Conservation (phyloP, 2,888 invertebrate species). For the Eupithecia subfuscata region DNA sequence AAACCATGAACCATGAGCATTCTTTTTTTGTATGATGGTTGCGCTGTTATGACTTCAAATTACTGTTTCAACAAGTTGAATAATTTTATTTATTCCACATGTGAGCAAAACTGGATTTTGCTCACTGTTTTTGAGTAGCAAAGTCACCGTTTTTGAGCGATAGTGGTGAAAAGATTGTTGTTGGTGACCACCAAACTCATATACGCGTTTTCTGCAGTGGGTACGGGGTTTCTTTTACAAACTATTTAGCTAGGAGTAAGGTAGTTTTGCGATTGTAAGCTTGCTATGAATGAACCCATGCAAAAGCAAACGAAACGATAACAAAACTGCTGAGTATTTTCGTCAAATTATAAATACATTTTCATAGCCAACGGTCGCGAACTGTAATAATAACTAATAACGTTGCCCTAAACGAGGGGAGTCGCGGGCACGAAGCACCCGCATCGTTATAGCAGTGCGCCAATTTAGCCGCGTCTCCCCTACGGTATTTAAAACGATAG, state of each 20-base stretch:
- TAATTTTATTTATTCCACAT: too few relatives aligned
- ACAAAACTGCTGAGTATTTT: neutral
- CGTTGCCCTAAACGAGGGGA: conserved; percentile 50
- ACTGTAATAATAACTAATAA: conserved; percentile 29
- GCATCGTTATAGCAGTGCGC: conserved; percentile 78
- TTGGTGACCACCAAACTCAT: neutral
- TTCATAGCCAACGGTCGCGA: neutral
- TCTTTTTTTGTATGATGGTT: too few relatives aligned
- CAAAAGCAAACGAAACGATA: neutral
- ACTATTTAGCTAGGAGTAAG: too few relatives aligned
- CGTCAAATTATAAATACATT: neutral
- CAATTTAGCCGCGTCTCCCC: conserved; percentile 73
- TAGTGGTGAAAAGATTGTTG: neutral
- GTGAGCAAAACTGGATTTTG: too few relatives aligned
- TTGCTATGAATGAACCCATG: neutral
- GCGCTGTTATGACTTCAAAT: too few relatives aligned
- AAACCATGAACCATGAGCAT: too few relatives aligned
- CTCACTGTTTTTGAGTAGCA: too few relatives aligned
- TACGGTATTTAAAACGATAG: conserved; percentile 70
- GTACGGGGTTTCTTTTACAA: neutral
- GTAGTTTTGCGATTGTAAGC: neutral
- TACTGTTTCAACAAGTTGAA: too few relatives aligned
- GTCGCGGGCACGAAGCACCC: conserved; percentile 64
- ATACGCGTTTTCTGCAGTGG: neutral
- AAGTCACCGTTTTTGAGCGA: too few relatives aligned